phyloP scores from a whole-genome alignment of 2,888 invertebrate genomes.

The Endomychus coccineus region DNA sequence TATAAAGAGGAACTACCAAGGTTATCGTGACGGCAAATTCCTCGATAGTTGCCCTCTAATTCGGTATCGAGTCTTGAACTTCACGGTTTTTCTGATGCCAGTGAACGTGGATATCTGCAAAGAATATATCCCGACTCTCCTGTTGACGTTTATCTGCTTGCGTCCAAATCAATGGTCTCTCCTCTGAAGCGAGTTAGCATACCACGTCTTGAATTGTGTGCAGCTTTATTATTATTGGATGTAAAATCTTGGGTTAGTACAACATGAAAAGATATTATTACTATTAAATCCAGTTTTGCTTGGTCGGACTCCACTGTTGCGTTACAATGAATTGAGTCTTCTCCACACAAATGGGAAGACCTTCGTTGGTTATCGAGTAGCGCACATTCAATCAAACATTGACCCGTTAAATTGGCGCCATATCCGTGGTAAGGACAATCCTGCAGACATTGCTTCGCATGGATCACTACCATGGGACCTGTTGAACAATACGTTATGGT shows the following conservation, averaged over 20 bases:
- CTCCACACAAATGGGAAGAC: slow-evolving; percentile 7
- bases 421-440: background rate
- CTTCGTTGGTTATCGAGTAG: slow-evolving; percentile 3
- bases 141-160: background rate
- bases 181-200: too few relatives aligned
- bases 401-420: background rate
- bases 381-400: background rate
- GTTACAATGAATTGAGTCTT: slow-evolving; percentile 3
- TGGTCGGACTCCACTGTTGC: slow-evolving; percentile 6
- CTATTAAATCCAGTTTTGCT: too few relatives aligned
- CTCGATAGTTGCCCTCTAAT: background rate
- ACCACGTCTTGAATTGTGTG: too few relatives aligned
- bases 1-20: slow-evolving; percentile 5
- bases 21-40: slow-evolving; percentile 3
- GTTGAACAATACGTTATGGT: slow-evolving; percentile 2
- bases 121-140: background rate
- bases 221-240: too few relatives aligned
- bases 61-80: background rate
- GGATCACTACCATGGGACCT: background rate
- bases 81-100: slow-evolving; percentile 8
- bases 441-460: background rate
- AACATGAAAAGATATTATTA: too few relatives aligned
- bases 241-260: too few relatives aligned
- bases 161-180: slow-evolving; percentile 2
- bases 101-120: slow-evolving; percentile 5